These are phyloP conservation scores for Cheilosia vernalis DNA, from an alignment of 2,888 invertebrate genomes.

Conservation along the genomic window DNA sequence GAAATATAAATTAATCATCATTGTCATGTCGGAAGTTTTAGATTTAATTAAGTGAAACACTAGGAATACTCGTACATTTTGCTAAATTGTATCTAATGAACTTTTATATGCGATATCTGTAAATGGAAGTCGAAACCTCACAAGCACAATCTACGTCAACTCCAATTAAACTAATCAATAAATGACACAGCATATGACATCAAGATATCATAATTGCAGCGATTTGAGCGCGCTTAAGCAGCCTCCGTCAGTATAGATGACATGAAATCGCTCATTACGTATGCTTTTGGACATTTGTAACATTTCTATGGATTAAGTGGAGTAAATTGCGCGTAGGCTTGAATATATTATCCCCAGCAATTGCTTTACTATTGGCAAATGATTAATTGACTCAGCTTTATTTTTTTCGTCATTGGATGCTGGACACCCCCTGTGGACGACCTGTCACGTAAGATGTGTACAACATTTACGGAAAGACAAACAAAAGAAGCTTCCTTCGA, in stretches of 20 bases:
- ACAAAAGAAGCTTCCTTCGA: not conserved
- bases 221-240: constrained; percentile 38
- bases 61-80: not conserved
- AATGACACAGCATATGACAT: constrained; percentile 37
- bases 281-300: constrained; percentile 32
- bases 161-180: constrained; percentile 56
- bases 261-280: constrained; percentile 42
- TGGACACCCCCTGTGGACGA: not conserved
- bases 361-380: not conserved
- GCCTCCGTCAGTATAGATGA: constrained; percentile 37
- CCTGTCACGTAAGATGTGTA: constrained; percentile 17
- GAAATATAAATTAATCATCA: constrained; percentile 6
- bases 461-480: not conserved
- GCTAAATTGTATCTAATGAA: constrained; percentile 26
- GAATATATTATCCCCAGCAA: constrained; percentile 37
- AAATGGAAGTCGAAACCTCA: constrained; percentile 34
- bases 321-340: constrained; percentile 38
- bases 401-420: constrained; percentile 3
- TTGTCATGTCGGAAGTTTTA: not conserved
- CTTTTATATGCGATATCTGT: constrained; percentile 11
- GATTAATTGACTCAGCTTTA: constrained; percentile 22
- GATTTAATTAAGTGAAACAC: constrained; percentile 31
- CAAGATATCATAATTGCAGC: constrained; percentile 53
- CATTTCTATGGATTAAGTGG: constrained; percentile 24
- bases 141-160: constrained; percentile 61